phyloP scores from a whole-genome alignment of 2,797 vertebrate species.

The Enteromius argenteus region DNA sequence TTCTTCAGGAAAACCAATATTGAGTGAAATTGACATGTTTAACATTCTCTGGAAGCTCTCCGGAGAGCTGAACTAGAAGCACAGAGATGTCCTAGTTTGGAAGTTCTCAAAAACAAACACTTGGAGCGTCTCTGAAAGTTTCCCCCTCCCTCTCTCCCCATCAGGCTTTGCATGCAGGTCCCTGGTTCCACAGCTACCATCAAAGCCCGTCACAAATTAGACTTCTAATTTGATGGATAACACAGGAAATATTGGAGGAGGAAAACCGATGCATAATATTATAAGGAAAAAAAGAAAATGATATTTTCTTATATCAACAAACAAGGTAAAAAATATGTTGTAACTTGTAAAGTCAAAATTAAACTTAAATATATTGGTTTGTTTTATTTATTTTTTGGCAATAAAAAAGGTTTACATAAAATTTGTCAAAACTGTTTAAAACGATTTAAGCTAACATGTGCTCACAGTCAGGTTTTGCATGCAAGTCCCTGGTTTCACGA shows the following conservation, averaged over 20 bases:
- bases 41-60: constrained; percentile 35
- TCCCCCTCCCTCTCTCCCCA: constrained; percentile 22
- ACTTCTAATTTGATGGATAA: constrained; percentile 14
- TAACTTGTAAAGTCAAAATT: not conserved
- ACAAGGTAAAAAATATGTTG: not conserved
- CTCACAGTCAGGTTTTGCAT: not conserved
- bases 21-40: constrained; percentile 40
- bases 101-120: constrained; percentile 51
- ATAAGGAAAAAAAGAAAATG: not conserved
- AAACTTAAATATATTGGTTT: not conserved
- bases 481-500: constrained; percentile 14
- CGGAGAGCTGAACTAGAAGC: constrained; percentile 41
- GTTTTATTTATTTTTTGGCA: not conserved
- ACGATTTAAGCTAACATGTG: too few relatives aligned
- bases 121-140: constrained; percentile 25
- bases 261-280: not conserved
- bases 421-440: too few relatives aligned
- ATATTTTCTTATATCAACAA: not conserved
- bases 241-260: not conserved
- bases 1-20: constrained; percentile 26
- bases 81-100: constrained; percentile 44
- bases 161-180: constrained; percentile 3
- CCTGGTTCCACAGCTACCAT: constrained; percentile 32
- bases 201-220: constrained; percentile 32
- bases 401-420: not conserved